Evolutionary conservation across 2,888 invertebrate species (phyloP), one percentile per base, ranked within the genome.

Genomic region (Orchestes rusci): DNA sequence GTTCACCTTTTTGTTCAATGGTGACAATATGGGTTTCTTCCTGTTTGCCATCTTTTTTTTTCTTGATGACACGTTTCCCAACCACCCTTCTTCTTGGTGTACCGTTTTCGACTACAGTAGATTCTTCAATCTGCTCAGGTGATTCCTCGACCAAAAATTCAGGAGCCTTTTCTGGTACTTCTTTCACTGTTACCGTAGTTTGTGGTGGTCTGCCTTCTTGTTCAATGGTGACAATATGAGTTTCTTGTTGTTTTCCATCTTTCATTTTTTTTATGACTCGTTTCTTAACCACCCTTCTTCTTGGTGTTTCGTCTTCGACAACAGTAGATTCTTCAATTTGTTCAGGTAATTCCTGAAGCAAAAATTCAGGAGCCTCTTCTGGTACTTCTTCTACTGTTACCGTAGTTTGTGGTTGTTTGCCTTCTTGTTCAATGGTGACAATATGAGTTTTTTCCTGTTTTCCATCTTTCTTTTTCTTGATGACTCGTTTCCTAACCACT

Each of bases 51-150:
- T 62, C 67, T 39, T 56, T 64, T 10, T 65, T 66, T 35, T 68
- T 69, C 47, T 66, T 70, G 3, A 70, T 63, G 36, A 67, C 65
- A 8, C 64, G 66, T 48, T 68, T 72, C n/a, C 66, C 71, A 12
- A 62, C 62, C 36, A 54, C 51, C 38, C 55, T 58, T 42, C 53
- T 50, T 33, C 48, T 43, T 7, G 56, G 59, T 2, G 58, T 54
- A 34, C 55, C 53, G 1, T 61, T 63, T 27, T 56, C 52, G 23
- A 65, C 58, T 54, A 62, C 62, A 1, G 59, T 61, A 1, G 67
- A 59, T 2, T 68, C 59, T 49, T 67, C 50, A 30, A 60, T 48
- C 56, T 64, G 56, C 42, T 62, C 62, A n/a, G 65, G 64, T 4
- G 61, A 20, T 55, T 63, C 62, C 40, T 63, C 57, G 30, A 60